Conservation (phyloP, 2,113 vertebrate genomes). For the Oreochromis niloticus region DNA sequence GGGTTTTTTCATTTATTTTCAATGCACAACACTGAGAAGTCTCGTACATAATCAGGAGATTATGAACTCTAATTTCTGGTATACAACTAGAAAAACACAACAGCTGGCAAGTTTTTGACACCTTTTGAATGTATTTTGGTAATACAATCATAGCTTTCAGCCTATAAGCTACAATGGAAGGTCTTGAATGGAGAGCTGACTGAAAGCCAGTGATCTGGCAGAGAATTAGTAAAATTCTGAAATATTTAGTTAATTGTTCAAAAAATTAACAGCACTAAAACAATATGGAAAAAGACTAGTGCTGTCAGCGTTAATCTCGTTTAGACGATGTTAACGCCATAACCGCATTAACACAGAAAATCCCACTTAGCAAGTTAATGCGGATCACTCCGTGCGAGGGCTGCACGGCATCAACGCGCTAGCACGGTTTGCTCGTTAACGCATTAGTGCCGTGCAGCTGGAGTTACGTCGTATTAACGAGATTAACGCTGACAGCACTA, state of each 20-base stretch:
- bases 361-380: accelerated
- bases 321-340: accelerated
- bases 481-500: neutral
- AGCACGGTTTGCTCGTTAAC: accelerated
- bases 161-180: neutral
- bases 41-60: neutral
- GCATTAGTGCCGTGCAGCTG: accelerated
- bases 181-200: neutral
- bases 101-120: neutral
- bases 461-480: accelerated
- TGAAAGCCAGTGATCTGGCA: accelerated
- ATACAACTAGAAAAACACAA: neutral
- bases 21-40: neutral
- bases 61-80: neutral
- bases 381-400: accelerated
- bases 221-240: neutral
- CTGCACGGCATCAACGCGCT: accelerated
- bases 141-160: neutral
- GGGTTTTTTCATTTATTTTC: neutral
- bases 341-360: neutral
- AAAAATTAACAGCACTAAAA: neutral
- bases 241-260: accelerated
- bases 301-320: neutral
- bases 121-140: neutral
- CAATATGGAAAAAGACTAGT: neutral